Conservation (phyloP, 2,888 invertebrate species). For the Leptinotarsa rubiginosa region DNA sequence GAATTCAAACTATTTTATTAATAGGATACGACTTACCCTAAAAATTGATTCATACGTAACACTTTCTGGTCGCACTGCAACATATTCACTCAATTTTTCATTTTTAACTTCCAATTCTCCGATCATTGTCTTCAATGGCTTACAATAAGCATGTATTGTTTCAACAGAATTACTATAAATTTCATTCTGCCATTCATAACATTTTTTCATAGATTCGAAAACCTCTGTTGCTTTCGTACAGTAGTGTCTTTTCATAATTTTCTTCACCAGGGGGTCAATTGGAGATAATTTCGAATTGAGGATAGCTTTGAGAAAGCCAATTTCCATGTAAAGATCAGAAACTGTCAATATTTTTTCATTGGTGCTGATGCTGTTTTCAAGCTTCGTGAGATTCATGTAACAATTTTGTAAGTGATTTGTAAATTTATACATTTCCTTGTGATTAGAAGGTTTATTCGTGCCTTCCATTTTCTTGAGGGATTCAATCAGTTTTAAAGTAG, state of each 20-base stretch:
- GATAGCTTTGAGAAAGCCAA: slow-evolving; percentile 71
- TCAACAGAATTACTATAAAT: slow-evolving; percentile 63
- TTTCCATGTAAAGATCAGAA: slow-evolving; percentile 60
- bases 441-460: slow-evolving; percentile 21
- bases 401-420: slow-evolving; percentile 39
- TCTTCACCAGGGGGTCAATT: slow-evolving; percentile 88
- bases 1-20: too few relatives aligned
- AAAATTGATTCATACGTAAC: slow-evolving; percentile 69
- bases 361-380: not conserved
- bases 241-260: slow-evolving; percentile 78
- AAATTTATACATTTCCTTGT: slow-evolving; percentile 47
- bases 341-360: slow-evolving; percentile 42
- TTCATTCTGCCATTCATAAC: slow-evolving; percentile 70
- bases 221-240: slow-evolving; percentile 76
- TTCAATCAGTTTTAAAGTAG: slow-evolving; percentile 37
- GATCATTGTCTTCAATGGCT: slow-evolving; percentile 65
- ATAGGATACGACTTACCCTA: slow-evolving; percentile 65
- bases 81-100: slow-evolving; percentile 67
- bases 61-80: slow-evolving; percentile 70
- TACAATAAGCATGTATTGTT: slow-evolving; percentile 68
- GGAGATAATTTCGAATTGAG: slow-evolving; percentile 74
- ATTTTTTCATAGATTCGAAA: slow-evolving; percentile 70
- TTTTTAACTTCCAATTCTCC: slow-evolving; percentile 51
- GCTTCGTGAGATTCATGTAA: slow-evolving; percentile 31
- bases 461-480: slow-evolving; percentile 33